Evolutionary conservation across 2,888 invertebrate species (phyloP), one percentile per base, ranked within the genome.

Genomic region (Ichneumoninae sp.): DNA sequence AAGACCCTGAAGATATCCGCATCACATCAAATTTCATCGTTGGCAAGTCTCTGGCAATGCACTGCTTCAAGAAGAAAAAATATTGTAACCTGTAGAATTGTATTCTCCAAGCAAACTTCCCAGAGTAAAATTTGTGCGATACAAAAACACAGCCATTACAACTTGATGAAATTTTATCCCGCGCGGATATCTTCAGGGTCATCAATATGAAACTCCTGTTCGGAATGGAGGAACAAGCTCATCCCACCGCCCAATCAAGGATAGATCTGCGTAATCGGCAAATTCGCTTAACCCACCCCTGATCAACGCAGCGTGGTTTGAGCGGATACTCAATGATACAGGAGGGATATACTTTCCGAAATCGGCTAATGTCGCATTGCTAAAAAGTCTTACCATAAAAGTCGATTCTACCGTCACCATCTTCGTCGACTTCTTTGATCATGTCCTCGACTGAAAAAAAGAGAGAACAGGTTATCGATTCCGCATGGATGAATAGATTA

Each of bases 381-480:
- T 26, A 13, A 13, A 26, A 10, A 50, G 80, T 84, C 93, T 94
- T 94, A 97, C 98, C 98, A 92, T 98, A 97, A 94, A 98, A 98
- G 94, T 98, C 98, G 90, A 98, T 98, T 87, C 98, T 96, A 1
- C 98, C 98, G 92, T 98, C 98, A 0, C 98, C 98, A 92, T 98
- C 98, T 1, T 98, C 97, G 92, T 98, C 98, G 7, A 98, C 98
- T 94, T 98, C 98, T 92, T 98, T 98, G 91, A 98, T 98, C 98
- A 98, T 98, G 92, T 98, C 98, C 93, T 98, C 98, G 94, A 98
- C 98, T 98, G 94, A 74, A 95, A 95, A 82, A 88, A 83, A 84
- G 83, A 72, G n/a, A 69, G 16, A 70, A 75, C 54, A 3, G 80
- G 78, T 75, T 40, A 71, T 40, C 16, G 60, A 52, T 40, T 44